phyloP scores from a whole-genome alignment of 2,797 vertebrate genomes.

The Hemibagrus guttatus region DNA sequence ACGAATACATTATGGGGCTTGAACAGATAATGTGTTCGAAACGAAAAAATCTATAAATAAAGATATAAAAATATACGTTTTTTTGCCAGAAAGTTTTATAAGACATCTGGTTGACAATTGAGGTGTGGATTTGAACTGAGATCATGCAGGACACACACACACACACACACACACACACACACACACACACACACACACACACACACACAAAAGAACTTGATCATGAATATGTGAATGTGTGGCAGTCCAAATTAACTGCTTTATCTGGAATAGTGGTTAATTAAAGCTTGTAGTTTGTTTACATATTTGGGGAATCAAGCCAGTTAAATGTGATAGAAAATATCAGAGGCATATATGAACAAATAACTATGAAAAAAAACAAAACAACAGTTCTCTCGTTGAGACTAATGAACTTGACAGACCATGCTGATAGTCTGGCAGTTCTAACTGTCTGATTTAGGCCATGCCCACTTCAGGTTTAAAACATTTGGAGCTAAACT shows the following conservation, averaged over 20 bases:
- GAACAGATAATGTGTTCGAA: background rate
- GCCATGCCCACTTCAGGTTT: background rate
- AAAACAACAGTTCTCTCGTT: background rate
- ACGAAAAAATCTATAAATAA: too few species aligned
- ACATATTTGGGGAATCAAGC: background rate
- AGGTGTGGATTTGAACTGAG: background rate
- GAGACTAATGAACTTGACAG: background rate
- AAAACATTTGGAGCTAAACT: background rate
- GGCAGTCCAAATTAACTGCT: background rate
- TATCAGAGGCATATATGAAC: background rate
- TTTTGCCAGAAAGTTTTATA: background rate
- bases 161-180: background rate
- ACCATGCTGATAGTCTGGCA: background rate
- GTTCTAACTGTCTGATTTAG: background rate
- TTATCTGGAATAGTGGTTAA: background rate
- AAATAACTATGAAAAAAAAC: background rate
- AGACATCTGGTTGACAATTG: background rate
- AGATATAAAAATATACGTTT: background rate
- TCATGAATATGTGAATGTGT: background rate
- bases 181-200: background rate
- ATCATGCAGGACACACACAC: background rate
- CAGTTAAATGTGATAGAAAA: background rate
- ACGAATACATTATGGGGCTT: background rate
- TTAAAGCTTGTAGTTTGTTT: background rate
- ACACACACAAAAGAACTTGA: background rate